phyloP scores from a whole-genome alignment of 2,797 vertebrate species.

The Pristis pectinata region DNA sequence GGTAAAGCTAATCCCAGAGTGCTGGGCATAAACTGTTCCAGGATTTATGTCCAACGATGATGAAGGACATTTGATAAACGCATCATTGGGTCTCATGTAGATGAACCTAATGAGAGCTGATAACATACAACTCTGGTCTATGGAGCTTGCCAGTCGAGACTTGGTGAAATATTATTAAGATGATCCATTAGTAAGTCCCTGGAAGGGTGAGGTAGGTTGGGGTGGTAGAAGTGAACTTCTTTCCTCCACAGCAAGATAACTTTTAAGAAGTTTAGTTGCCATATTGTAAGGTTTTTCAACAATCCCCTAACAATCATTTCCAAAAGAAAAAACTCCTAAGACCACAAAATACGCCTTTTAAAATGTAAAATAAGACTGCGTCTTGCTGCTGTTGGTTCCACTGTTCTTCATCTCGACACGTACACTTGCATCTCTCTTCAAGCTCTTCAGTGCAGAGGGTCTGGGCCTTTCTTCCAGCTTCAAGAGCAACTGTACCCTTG shows the following conservation, averaged over 20 bases:
- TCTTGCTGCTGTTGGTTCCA: neutral
- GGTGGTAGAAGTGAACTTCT: neutral
- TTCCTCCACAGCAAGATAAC: neutral
- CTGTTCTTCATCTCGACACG: neutral
- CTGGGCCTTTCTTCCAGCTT: neutral
- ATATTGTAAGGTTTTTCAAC: neutral
- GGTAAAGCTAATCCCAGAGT: no score
- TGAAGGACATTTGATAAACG: neutral
- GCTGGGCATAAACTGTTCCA: no score
- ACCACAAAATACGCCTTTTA: no score
- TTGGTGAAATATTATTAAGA: neutral
- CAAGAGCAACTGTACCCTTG: neutral
- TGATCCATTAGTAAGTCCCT: neutral
- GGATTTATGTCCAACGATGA: no score
- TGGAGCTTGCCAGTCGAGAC: neutral
- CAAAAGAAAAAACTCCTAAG: neutral
- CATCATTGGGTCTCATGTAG: neutral
- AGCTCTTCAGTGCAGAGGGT: neutral
- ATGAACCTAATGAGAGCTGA: neutral
- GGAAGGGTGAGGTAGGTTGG: no score
- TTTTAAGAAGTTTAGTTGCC: neutral
- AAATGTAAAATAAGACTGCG: neutral
- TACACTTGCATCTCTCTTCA: neutral
- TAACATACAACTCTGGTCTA: no score
- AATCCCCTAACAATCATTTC: neutral